Evolutionary conservation across 2,888 invertebrate species (phyloP).

Genomic region (Odontomyia ornata): DNA sequence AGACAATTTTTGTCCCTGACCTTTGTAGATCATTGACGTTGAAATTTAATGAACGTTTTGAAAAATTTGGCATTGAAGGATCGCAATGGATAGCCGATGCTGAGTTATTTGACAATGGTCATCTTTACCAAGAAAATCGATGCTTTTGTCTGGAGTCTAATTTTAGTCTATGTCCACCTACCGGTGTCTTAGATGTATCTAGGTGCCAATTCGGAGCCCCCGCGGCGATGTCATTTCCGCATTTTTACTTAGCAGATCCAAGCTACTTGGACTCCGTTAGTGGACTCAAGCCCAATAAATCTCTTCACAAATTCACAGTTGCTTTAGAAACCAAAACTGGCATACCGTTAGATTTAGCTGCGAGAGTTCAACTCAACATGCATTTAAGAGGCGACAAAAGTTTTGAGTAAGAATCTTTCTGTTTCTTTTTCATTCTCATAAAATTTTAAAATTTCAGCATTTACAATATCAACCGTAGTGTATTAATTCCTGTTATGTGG

Average conservation of each 20-base stretch:
- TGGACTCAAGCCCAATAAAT: slow-evolving; percentile 73
- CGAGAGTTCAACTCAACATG: slow-evolving; percentile 81
- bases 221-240: slow-evolving; percentile 82
- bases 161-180: slow-evolving; percentile 63
- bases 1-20: slow-evolving; percentile 78
- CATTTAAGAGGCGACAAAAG: slow-evolving; percentile 66
- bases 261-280: slow-evolving; percentile 70
- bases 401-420: slow-evolving; percentile 67
- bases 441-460: slow-evolving; percentile 64
- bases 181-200: slow-evolving; percentile 78
- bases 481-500: slow-evolving; percentile 79
- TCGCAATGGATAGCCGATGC: slow-evolving; percentile 67
- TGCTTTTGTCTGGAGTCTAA: slow-evolving; percentile 74
- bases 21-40: slow-evolving; percentile 76
- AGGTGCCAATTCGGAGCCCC: slow-evolving; percentile 82
- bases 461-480: slow-evolving; percentile 65
- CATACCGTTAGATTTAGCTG: slow-evolving; percentile 77
- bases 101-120: slow-evolving; percentile 78
- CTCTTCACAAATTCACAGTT: slow-evolving; percentile 72
- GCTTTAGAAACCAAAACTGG: slow-evolving; percentile 80
- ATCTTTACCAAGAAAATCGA: slow-evolving; percentile 67
- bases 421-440: background rate
- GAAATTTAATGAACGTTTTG: slow-evolving; percentile 52
- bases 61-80: slow-evolving; percentile 55
- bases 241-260: slow-evolving; percentile 79